Conservation (phyloP, 2,113 vertebrate genomes). For the Podarcis muralis region DNA sequence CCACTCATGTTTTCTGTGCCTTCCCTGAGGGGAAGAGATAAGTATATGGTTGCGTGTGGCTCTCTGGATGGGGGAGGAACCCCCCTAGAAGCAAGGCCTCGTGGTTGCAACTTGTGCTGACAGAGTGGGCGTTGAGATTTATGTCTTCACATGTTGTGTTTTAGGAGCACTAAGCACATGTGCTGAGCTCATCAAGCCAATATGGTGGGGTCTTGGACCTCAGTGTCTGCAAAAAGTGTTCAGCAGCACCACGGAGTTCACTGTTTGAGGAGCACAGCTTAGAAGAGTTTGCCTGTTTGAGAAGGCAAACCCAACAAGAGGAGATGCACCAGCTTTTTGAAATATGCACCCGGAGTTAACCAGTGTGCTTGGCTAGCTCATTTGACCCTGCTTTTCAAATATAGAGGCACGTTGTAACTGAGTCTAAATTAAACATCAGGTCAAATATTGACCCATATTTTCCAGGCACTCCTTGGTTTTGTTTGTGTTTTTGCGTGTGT, state of each 20-base stretch:
- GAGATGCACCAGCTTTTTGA: not conserved
- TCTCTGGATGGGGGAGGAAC: not conserved
- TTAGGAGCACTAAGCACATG: not conserved
- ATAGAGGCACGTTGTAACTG: not conserved
- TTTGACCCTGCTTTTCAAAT: not conserved
- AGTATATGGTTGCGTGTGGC: not conserved
- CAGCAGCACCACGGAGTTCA: not conserved
- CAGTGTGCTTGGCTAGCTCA: not conserved
- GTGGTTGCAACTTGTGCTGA: not conserved
- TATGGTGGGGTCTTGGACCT: no score
- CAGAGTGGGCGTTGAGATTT: not conserved
- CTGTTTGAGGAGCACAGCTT: not conserved
- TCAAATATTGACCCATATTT: not conserved
- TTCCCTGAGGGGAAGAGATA: not conserved
- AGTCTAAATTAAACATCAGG: not conserved
- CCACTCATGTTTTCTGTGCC: not conserved
- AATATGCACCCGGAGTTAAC: not conserved
- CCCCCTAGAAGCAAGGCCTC: no score
- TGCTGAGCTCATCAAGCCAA: not conserved
- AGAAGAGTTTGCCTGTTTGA: not conserved
- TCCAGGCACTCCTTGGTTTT: not conserved
- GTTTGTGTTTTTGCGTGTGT: not conserved
- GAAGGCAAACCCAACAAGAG: not conserved
- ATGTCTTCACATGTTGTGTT: not conserved
- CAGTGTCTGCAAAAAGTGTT: no score